Base-by-base conservation (phyloP, 2,888 invertebrate species). In the Aphrophora alni region DNA sequence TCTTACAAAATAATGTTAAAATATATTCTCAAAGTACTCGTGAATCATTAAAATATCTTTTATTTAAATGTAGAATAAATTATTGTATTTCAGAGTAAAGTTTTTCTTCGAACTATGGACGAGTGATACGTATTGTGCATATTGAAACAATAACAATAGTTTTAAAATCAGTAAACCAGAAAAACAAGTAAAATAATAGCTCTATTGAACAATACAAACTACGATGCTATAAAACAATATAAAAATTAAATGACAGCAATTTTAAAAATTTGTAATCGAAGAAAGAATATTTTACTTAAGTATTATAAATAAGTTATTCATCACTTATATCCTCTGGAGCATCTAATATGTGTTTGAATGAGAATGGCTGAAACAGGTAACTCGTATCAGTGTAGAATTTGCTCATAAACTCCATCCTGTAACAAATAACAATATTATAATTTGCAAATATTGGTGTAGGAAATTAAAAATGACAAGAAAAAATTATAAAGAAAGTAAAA, bases 321-420 rank as follows among this genome's bases (percentile, higher is more conserved):
- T 59, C 59, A 59, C 2, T 3, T 21, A 8, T 12, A 5, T 59
- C 59, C 5, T 77, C 77, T 28, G 28, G 38, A 0, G 24, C 38
- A 14, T 77, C 77, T 25, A 77, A 25, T 68, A 80, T 80, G 38
- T 33, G 44, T 59, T 80, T 80, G 70, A 80, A 80, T 12, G 80
- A 80, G 44, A 80, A 80, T 0, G 80, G 80, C 27, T 75, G 69
- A 14, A 80, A 80, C 17, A 75, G 70, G 21, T 75, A 80, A 17
- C 80, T 75, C 0, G 26, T 71, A 0, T 75, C 80, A 1, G 38
- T 71, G 80, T 80, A 80, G 80, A 80, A 80, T 44, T 80, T 80
- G 44, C 80, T 80, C 80, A 80, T 80, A 25, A 80, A 80, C 70
- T 80, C 80, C 33, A 80, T 75, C 80, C 80, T 80, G 79, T 0